These are phyloP conservation scores for Leptogaster cylindrica DNA, from an alignment of 2,888 invertebrate genomes.

Conservation along the genomic window DNA sequence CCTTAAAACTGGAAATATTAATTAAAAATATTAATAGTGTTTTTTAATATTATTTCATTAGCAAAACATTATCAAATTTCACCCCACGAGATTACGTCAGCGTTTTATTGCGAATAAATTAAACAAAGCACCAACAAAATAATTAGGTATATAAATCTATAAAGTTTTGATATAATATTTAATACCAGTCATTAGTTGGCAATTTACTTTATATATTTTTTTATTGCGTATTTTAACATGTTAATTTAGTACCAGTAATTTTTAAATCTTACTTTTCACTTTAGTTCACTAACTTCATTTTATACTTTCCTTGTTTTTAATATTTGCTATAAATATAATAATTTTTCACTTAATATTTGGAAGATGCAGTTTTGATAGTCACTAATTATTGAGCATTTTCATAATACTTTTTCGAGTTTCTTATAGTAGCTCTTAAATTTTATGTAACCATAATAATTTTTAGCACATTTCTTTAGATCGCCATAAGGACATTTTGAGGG, in stretches of 20 bases:
- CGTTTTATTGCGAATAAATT: too few species aligned
- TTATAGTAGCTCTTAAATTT: constrained; percentile 5
- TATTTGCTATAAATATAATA: constrained; percentile 49
- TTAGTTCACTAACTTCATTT: constrained; percentile 44
- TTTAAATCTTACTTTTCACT: constrained; percentile 43
- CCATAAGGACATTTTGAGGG: too few species aligned
- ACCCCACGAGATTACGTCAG: too few species aligned
- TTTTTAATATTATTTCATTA: too few species aligned
- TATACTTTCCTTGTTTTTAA: constrained; percentile 31
- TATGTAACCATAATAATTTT: constrained; percentile 1
- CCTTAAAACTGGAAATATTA: too few species aligned
- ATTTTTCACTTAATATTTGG: constrained; percentile 51
- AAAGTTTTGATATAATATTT: not conserved
- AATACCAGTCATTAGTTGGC: not conserved
- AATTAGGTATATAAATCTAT: not conserved
- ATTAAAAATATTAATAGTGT: too few species aligned
- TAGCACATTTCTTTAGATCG: not conserved
- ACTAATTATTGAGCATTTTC: constrained; percentile 57
- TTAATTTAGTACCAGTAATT: constrained; percentile 41
- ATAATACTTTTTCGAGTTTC: constrained; percentile 17
- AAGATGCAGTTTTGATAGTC: constrained; percentile 63
- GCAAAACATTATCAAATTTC: too few species aligned
- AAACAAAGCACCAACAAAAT: not conserved
- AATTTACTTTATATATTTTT: not conserved
- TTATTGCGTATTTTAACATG: not conserved